Conservation (phyloP, 2,888 invertebrate genomes). For the Bugula neritina region DNA sequence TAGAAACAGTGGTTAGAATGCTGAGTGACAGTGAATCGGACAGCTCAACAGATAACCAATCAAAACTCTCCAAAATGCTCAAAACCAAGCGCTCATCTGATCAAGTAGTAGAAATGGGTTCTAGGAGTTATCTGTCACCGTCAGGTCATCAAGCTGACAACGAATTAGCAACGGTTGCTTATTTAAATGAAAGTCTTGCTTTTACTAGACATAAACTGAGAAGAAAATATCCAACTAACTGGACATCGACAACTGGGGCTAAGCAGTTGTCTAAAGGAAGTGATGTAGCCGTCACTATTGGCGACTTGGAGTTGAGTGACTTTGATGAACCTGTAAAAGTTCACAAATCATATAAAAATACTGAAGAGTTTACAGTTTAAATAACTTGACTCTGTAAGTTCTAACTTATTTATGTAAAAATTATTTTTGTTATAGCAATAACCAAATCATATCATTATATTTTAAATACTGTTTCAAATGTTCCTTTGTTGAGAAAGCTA, state of each 20-base stretch:
- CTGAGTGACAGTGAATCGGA: neutral
- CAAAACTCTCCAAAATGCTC: neutral
- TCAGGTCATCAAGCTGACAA: neutral
- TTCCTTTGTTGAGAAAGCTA: too few species aligned
- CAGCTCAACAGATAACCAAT: neutral
- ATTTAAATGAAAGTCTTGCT: neutral
- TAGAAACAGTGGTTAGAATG: neutral
- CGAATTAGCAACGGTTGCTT: too few species aligned
- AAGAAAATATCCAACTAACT: neutral
- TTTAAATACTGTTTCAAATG: too few species aligned
- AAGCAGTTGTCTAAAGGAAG: neutral
- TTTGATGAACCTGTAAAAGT: conserved; percentile 16
- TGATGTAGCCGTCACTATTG: neutral
- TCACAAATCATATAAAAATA: neutral
- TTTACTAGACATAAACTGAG: conserved; percentile 9
- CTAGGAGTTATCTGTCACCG: neutral
- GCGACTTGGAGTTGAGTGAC: neutral
- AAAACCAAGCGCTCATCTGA: neutral
- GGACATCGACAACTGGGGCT: neutral
- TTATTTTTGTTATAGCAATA: too few species aligned
- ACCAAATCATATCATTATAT: too few species aligned
- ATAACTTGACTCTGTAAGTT: neutral
- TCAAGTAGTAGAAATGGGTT: neutral
- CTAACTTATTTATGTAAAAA: too few species aligned
- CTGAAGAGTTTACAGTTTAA: neutral